phyloP scores from a whole-genome alignment of 2,113 vertebrate species.

The Barnardius zonarius region DNA sequence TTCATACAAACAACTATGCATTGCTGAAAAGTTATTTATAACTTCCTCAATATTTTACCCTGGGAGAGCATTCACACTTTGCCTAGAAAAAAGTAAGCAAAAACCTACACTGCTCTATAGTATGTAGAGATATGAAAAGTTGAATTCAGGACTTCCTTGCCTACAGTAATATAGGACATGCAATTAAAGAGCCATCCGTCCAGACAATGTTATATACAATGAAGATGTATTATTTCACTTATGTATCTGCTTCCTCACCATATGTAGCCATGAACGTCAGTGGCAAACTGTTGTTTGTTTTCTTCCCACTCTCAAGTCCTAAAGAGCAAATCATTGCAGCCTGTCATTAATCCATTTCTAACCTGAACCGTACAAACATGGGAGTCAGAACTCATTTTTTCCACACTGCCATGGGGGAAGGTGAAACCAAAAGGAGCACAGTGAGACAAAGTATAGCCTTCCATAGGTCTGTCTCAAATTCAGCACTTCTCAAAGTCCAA shows the following conservation, averaged over 20 bases:
- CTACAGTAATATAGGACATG: neutral
- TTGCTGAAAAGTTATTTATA: constrained; percentile 1
- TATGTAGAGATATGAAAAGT: neutral
- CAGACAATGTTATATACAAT: neutral
- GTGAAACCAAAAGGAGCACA: neutral
- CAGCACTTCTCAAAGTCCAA: neutral
- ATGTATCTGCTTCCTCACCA: neutral
- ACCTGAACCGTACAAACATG: neutral
- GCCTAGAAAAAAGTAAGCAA: neutral
- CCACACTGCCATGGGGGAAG: neutral
- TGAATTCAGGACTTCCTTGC: neutral
- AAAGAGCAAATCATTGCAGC: neutral
- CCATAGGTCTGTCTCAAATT: neutral
- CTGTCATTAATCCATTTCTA: neutral
- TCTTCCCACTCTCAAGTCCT: neutral
- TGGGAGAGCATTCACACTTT: neutral
- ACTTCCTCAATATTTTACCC: constrained; percentile 1
- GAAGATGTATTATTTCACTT: neutral
- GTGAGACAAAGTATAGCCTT: neutral
- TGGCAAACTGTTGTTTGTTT: neutral
- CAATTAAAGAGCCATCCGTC: neutral
- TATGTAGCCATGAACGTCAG: neutral
- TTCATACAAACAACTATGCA: neutral
- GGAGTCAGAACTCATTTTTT: neutral
- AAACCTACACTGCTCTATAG: neutral